Conservation (phyloP, 2,113 vertebrate genomes). For the Actenoides hombroni region DNA sequence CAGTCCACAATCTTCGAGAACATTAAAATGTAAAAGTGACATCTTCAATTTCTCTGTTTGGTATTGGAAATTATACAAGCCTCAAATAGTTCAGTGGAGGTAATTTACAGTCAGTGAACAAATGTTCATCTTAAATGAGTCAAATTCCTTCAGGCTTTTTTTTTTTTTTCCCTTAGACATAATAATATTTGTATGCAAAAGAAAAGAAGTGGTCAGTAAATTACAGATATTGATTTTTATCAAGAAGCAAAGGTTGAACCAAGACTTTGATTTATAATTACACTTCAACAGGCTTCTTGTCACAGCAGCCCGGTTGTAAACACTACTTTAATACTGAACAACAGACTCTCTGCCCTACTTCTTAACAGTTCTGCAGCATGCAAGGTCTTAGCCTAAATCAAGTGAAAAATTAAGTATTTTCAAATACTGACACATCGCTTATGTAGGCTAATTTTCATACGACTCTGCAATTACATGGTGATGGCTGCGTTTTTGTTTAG, state of each 20-base stretch:
- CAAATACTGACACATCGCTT: background rate
- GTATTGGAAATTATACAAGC: slow-evolving; percentile 36
- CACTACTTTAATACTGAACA: background rate
- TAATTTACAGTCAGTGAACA: slow-evolving; percentile 36
- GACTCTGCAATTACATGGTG: background rate
- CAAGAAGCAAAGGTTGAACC: slow-evolving; percentile 11
- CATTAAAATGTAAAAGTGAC: background rate
- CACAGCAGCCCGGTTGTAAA: slow-evolving; percentile 24
- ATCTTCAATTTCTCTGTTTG: background rate
- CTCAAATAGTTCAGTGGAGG: slow-evolving; percentile 35
- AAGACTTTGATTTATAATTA: slow-evolving; percentile 44
- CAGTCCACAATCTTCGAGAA: background rate
- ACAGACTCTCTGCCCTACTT: background rate
- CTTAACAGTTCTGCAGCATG: background rate
- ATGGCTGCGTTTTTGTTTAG: background rate
- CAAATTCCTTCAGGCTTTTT: slow-evolving; percentile 32
- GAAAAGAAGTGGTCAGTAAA: slow-evolving; percentile 47
- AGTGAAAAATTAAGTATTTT: slow-evolving; percentile 1
- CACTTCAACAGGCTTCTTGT: slow-evolving; percentile 59
- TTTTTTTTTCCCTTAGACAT: slow-evolving; percentile 63
- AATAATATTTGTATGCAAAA: slow-evolving; percentile 42
- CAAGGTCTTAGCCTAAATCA: background rate
- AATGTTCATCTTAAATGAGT: slow-evolving; percentile 37
- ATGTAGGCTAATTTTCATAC: background rate
- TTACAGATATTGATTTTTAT: slow-evolving; percentile 54